Evolutionary conservation across 2,888 invertebrate species (phyloP).

Genomic region (Drosophila silvestris): DNA sequence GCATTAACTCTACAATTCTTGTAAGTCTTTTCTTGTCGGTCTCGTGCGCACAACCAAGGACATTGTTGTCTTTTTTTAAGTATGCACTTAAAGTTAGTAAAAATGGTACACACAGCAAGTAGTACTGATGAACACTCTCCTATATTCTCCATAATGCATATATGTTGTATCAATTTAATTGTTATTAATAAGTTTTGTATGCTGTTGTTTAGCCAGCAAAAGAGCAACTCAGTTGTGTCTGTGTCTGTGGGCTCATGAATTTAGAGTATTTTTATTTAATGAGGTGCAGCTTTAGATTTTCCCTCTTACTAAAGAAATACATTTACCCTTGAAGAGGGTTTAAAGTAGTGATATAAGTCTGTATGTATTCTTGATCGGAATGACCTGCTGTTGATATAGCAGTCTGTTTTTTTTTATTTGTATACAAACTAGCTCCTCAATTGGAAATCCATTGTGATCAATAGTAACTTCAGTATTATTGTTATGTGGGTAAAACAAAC

Average conservation of each 20-base stretch:
- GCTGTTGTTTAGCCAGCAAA: neutral
- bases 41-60: slow-evolving; percentile 15
- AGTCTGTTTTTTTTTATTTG: neutral
- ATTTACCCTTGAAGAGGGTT: neutral
- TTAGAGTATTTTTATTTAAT: neutral
- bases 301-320: neutral
- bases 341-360: neutral
- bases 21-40: neutral
- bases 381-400: neutral
- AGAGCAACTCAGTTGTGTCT: neutral
- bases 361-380: neutral
- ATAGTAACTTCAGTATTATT: neutral
- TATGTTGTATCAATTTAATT: neutral
- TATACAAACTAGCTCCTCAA: neutral
- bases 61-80: neutral
- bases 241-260: neutral
- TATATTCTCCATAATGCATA: neutral
- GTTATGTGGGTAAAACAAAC: no score
- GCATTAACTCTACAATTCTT: slow-evolving; percentile 13
- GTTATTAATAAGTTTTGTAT: neutral
- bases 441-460: neutral
- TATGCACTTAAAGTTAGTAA: neutral
- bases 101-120: neutral
- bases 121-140: neutral
- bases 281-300: neutral